Evolutionary conservation across 2,888 invertebrate genomes (phyloP).

Genomic region (Nesidiocoris tenuis): DNA sequence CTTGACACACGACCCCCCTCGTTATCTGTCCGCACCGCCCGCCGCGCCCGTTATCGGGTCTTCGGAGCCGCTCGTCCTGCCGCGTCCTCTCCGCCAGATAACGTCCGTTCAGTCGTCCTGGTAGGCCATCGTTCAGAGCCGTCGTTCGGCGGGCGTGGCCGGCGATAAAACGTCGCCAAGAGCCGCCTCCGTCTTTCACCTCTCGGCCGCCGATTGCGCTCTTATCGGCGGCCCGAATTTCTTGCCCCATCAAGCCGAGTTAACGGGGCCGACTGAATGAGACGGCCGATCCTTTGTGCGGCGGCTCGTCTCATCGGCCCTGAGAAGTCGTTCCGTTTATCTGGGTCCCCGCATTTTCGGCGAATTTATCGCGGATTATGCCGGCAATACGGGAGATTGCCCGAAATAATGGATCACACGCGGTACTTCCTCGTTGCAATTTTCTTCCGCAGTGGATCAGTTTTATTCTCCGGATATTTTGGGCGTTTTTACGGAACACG

Average conservation of each 20-base stretch:
- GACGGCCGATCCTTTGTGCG: background rate
- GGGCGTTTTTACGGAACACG: too few relatives aligned
- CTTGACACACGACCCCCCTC: slow-evolving; percentile 18
- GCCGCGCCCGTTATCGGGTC: background rate
- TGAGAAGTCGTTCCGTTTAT: background rate
- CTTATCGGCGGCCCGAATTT: background rate
- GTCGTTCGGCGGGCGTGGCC: background rate
- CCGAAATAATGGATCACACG: too few relatives aligned
- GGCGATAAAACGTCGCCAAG: background rate
- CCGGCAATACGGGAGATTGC: too few relatives aligned
- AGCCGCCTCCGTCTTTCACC: background rate
- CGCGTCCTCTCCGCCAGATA: background rate
- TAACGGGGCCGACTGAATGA: background rate
- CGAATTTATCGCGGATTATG: too few relatives aligned
- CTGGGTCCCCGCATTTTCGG: background rate
- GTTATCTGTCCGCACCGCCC: background rate
- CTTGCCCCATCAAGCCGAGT: background rate
- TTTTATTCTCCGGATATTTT: too few relatives aligned
- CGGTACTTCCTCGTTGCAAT: too few relatives aligned
- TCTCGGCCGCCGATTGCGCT: background rate
- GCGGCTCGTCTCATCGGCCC: background rate
- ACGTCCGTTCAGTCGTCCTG: background rate
- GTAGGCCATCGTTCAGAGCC: background rate
- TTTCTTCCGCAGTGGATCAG: too few relatives aligned
- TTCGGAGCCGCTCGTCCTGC: background rate